Percentiles rank a stretch among this genome's conserved stretches.
Conservation (phyloP, 1,140 invertebrate species). For the Physella acuta region DNA sequence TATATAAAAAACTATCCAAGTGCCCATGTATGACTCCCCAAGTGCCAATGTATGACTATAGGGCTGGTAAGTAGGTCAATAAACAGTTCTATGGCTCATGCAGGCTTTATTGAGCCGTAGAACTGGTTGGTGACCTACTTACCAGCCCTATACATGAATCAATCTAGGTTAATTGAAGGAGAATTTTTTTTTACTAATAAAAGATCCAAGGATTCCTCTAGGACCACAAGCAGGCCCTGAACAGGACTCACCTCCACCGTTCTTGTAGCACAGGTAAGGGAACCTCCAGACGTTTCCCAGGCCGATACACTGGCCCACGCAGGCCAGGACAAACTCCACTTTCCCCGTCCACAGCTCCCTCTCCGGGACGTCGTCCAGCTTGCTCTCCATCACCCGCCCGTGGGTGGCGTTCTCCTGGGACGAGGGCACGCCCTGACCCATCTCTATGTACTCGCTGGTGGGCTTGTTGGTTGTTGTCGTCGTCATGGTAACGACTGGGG, state of each 20-base stretch:
- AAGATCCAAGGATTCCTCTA: no score
- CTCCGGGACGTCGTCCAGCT: conserved; percentile 28
- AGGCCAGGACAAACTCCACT: conserved; percentile 54
- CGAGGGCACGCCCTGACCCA: conserved; percentile 15
- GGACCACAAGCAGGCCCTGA: no score
- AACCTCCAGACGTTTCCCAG: conserved; percentile 60
- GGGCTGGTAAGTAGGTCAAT: no score
- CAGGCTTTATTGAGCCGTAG: no score
- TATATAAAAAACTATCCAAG: no score
- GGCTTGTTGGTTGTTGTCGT: neutral
- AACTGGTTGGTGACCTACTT: no score
- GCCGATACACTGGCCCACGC: conserved; percentile 59
- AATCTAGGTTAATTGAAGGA: no score
- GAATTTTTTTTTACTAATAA: no score
- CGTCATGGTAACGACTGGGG: neutral
- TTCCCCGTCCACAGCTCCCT: conserved; percentile 65
- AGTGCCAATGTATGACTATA: no score
- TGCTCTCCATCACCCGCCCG: conserved; percentile 29
- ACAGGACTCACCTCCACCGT: conserved; percentile 45
- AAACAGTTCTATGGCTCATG: no score
- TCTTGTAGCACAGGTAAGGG: conserved; percentile 52
- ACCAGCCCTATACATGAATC: no score
- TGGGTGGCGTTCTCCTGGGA: conserved; percentile 1
- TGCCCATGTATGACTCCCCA: no score
- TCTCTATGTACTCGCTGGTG: conserved; percentile 27